Conservation (phyloP, 2,113 vertebrate species). For the Phaethon lepturus region DNA sequence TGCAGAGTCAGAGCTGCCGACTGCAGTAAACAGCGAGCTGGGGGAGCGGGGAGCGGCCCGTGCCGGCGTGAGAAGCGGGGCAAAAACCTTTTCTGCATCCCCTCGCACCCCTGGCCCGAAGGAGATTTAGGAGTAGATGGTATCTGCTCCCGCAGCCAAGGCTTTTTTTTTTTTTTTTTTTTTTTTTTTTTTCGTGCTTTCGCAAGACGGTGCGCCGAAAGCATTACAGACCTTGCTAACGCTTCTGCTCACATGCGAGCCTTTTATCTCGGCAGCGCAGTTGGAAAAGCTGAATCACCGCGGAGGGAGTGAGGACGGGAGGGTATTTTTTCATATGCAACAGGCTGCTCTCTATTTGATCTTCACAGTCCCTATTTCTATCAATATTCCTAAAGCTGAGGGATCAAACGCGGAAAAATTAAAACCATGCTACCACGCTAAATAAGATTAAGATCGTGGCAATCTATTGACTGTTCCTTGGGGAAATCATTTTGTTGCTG, state of each 20-base stretch:
- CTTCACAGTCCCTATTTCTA: slow-evolving; percentile 33
- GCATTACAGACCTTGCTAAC: background rate
- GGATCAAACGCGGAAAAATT: slow-evolving; percentile 61
- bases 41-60: slow-evolving; percentile 27
- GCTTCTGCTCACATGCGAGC: background rate
- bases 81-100: background rate
- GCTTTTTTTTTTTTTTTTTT: background rate
- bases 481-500: slow-evolving; percentile 31
- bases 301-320: background rate
- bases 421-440: slow-evolving; percentile 48
- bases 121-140: background rate
- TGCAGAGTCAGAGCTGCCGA: slow-evolving; percentile 58
- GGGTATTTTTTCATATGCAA: background rate
- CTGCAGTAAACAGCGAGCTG: slow-evolving; percentile 53
- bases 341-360: slow-evolving; percentile 44
- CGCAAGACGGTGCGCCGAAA: background rate
- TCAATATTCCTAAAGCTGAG: background rate
- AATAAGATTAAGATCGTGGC: slow-evolving; percentile 54
- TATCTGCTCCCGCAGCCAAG: background rate
- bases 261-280: slow-evolving; percentile 16
- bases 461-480: slow-evolving; percentile 14
- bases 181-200: background rate
- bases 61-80: background rate
- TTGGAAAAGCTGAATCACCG: slow-evolving; percentile 48
- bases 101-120: background rate